A percentile compares a stretch with the other conserved stretches of the same genome.
These are phyloP conservation scores for Geococcyx californianus DNA, from an alignment of 2,113 vertebrate genomes.

Conservation along the genomic window DNA sequence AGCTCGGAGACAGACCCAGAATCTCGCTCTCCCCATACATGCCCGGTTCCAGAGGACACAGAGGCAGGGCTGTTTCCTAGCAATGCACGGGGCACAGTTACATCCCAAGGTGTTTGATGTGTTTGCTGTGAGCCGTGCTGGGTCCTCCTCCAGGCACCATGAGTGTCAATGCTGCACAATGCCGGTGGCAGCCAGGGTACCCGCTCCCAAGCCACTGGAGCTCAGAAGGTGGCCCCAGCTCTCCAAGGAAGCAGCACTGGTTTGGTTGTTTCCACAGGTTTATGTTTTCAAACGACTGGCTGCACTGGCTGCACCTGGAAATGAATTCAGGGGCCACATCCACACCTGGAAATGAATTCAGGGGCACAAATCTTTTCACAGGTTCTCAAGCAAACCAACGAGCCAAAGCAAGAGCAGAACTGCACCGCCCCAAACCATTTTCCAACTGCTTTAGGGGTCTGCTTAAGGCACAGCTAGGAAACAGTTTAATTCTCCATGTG, in stretches of 20 bases:
- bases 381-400: neutral
- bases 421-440: neutral
- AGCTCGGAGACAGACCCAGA: neutral
- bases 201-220: neutral
- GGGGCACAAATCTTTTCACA: neutral
- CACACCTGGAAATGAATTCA: neutral
- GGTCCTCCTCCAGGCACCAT: neutral
- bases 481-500: neutral
- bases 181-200: neutral
- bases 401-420: neutral
- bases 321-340: neutral
- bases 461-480: neutral
- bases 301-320: fast-evolving
- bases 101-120: neutral
- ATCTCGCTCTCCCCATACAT: neutral
- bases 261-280: neutral
- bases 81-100: neutral
- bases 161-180: neutral
- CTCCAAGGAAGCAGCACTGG: neutral
- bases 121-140: fast-evolving
- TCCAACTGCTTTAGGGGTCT: neutral
- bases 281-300: neutral
- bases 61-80: neutral
- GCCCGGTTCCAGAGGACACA: neutral
- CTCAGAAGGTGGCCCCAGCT: neutral